Evolutionary conservation across 2,113 vertebrate species (phyloP).

Genomic region (Callocephalon fimbriatum): DNA sequence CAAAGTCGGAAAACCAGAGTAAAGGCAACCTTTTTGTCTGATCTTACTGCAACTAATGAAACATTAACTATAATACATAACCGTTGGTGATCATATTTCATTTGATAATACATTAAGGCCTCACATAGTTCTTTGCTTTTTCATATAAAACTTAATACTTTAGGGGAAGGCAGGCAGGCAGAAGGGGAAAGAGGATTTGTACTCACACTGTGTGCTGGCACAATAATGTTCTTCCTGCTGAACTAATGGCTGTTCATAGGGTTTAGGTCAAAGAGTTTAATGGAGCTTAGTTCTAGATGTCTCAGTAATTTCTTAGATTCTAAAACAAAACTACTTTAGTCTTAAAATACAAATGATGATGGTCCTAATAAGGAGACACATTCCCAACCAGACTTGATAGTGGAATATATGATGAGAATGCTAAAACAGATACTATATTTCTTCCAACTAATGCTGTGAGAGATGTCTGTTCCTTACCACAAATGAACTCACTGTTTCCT

Average conservation of each 20-base stretch:
- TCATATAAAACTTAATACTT: constrained; percentile 43
- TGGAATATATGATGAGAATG: constrained; percentile 15
- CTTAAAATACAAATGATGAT: constrained; percentile 64
- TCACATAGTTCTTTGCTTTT: constrained; percentile 49
- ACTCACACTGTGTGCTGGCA: constrained; percentile 56
- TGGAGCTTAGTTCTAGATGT: constrained; percentile 66
- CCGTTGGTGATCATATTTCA: constrained; percentile 41
- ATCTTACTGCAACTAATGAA: constrained; percentile 33
- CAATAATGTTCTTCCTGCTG: constrained; percentile 66
- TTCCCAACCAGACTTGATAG: not conserved
- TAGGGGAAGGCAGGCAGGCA: not conserved
- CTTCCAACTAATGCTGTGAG: not conserved
- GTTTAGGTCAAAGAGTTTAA: constrained; percentile 70
- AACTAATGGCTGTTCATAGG: constrained; percentile 57
- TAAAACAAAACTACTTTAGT: constrained; percentile 49
- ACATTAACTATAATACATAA: constrained; percentile 39
- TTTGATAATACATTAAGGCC: constrained; percentile 43
- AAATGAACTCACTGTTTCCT: not conserved
- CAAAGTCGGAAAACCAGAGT: not conserved
- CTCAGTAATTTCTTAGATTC: constrained; percentile 57
- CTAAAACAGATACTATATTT: not conserved
- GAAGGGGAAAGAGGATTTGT: constrained; percentile 42
- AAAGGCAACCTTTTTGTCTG: constrained; percentile 6
- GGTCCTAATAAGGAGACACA: not conserved
- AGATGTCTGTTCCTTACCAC: fast-evolving